phyloP scores from a whole-genome alignment of 2,113 vertebrate species.

The Nyctereutes procyonoides region DNA sequence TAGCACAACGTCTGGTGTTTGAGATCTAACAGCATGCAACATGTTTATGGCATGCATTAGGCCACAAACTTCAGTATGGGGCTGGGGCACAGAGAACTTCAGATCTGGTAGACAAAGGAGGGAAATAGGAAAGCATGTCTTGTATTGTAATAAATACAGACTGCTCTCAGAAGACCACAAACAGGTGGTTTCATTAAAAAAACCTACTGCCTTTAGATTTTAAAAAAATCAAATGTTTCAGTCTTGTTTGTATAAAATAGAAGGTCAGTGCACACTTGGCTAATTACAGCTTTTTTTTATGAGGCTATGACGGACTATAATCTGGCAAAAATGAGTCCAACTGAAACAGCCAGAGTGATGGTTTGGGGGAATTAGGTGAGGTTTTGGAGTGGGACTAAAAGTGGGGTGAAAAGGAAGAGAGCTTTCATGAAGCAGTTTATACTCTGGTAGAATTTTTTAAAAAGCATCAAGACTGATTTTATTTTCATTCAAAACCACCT shows the following conservation, averaged over 20 bases:
- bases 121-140: slow-evolving; percentile 79
- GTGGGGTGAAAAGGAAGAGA: slow-evolving; percentile 48
- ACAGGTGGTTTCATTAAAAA: slow-evolving; percentile 83
- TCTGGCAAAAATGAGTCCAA: slow-evolving; percentile 69
- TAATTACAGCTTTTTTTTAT: slow-evolving; percentile 66
- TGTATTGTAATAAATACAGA: slow-evolving; percentile 76
- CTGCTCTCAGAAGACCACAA: slow-evolving; percentile 81
- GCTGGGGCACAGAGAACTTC: background rate
- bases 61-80: slow-evolving; percentile 70
- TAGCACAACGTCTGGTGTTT: slow-evolving; percentile 81
- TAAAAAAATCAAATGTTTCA: slow-evolving; percentile 73
- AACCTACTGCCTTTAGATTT: slow-evolving; percentile 32
- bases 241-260: slow-evolving; percentile 70
- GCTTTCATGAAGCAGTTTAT: slow-evolving; percentile 52
- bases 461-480: slow-evolving; percentile 45
- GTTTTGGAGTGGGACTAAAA: slow-evolving; percentile 60
- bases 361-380: slow-evolving; percentile 45
- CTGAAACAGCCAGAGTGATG: slow-evolving; percentile 57
- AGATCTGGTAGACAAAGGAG: slow-evolving; percentile 51
- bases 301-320: slow-evolving; percentile 62
- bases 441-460: background rate
- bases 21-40: slow-evolving; percentile 82
- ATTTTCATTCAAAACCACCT: slow-evolving; percentile 65
- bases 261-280: slow-evolving; percentile 16
- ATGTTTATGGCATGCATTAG: slow-evolving; percentile 82